phyloP scores from a whole-genome alignment of 2,113 vertebrate genomes.

The Hydrochoerus hydrochaeris region DNA sequence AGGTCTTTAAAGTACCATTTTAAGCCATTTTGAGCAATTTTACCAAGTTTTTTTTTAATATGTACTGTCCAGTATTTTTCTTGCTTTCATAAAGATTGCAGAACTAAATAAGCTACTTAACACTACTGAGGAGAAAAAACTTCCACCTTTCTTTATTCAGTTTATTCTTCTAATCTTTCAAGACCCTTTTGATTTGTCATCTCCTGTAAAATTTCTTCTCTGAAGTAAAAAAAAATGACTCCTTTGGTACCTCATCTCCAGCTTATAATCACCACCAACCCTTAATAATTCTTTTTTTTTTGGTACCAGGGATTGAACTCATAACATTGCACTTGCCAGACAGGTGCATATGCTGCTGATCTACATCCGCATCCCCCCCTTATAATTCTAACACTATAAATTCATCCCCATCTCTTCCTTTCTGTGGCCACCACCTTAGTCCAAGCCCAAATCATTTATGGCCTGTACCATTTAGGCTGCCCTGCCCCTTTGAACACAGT shows the following conservation, averaged over 20 bases:
- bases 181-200: background rate
- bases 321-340: too few species aligned
- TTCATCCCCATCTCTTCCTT: background rate
- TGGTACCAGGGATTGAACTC: too few species aligned
- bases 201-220: background rate
- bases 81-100: slow-evolving; percentile 23
- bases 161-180: background rate
- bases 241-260: background rate
- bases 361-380: too few species aligned
- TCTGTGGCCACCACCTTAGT: background rate
- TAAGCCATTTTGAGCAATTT: slow-evolving; percentile 25
- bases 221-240: too few species aligned
- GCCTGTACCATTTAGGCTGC: background rate
- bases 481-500: background rate
- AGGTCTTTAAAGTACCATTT: background rate
- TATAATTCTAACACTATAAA: slow-evolving; percentile 9
- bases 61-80: background rate
- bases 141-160: background rate
- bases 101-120: background rate
- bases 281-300: too few species aligned
- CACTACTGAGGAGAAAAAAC: background rate
- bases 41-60: background rate
- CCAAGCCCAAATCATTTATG: background rate
- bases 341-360: too few species aligned
- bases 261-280: background rate